Evolutionary conservation across 2,113 vertebrate genomes (phyloP).

Genomic region (Capreolus pygargus): DNA sequence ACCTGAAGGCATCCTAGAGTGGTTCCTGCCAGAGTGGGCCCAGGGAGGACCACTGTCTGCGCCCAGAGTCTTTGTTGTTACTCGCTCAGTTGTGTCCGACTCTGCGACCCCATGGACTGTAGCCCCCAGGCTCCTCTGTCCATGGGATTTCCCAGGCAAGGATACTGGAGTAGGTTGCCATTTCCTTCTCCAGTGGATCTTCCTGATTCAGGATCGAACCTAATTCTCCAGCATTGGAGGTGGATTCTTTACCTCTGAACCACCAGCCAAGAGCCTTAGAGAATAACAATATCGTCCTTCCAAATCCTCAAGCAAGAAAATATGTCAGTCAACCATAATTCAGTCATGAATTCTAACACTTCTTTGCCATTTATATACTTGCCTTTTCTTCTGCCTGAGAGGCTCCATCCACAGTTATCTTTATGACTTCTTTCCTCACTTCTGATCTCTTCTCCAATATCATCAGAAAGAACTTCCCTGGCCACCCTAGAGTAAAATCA

Average conservation of each 20-base stretch:
- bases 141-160: background rate
- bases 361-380: too few relatives aligned
- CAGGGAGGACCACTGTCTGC: background rate
- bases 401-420: background rate
- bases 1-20: background rate
- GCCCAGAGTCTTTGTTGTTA: background rate
- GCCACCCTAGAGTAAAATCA: background rate
- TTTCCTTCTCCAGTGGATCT: background rate
- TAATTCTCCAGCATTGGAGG: background rate
- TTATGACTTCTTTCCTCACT: rapidly evolving
- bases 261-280: background rate
- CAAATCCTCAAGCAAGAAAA: background rate
- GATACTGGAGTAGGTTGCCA: background rate
- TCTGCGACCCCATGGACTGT: rapidly evolving
- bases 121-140: background rate
- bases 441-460: background rate
- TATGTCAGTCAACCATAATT: background rate
- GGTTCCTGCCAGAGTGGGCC: background rate
- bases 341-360: too few relatives aligned
- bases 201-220: background rate
- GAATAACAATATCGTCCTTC: background rate
- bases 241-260: background rate
- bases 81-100: rapidly evolving
- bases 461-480: background rate
- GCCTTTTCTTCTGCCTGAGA: background rate